These are phyloP conservation scores for Spea multiplicata DNA, from an alignment of 2,113 vertebrate genomes.

Conservation along the genomic window DNA sequence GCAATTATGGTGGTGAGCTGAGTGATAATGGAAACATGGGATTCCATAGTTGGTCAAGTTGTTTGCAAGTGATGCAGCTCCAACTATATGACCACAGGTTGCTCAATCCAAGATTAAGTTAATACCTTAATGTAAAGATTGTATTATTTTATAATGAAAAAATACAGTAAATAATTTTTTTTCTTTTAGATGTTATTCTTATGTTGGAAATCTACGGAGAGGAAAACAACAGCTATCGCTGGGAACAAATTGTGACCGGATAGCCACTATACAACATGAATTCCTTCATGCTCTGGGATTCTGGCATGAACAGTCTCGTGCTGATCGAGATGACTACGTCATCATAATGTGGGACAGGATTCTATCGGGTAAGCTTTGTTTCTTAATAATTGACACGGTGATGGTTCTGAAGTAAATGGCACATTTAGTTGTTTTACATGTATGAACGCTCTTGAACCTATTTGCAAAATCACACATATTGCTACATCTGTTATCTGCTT, in stretches of 20 bases:
- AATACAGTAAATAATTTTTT: slow-evolving; percentile 7
- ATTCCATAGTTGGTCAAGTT: too few relatives aligned
- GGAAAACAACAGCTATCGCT: slow-evolving; percentile 83
- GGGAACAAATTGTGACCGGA: slow-evolving; percentile 72
- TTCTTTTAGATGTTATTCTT: slow-evolving; percentile 82
- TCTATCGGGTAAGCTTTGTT: slow-evolving; percentile 61
- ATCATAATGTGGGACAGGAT: slow-evolving; percentile 78
- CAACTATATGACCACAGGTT: too few relatives aligned
- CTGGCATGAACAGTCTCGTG: slow-evolving; percentile 88
- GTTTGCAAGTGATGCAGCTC: too few relatives aligned
- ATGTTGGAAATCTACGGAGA: slow-evolving; percentile 69
- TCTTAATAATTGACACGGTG: background rate
- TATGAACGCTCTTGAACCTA: too few relatives aligned
- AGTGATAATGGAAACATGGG: too few relatives aligned
- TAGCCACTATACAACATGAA: slow-evolving; percentile 79
- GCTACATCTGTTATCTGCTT: too few relatives aligned
- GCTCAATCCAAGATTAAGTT: too few relatives aligned
- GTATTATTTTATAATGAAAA: too few relatives aligned
- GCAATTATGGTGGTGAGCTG: too few relatives aligned
- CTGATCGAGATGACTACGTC: slow-evolving; percentile 83
- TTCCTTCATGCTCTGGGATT: slow-evolving; percentile 86
- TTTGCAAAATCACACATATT: too few relatives aligned
- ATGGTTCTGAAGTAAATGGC: background rate
- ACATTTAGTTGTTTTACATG: too few relatives aligned
- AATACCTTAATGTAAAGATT: too few relatives aligned